Evolutionary conservation across 2,113 vertebrate species (phyloP).

Genomic region (Paradoxurus hermaphroditus): DNA sequence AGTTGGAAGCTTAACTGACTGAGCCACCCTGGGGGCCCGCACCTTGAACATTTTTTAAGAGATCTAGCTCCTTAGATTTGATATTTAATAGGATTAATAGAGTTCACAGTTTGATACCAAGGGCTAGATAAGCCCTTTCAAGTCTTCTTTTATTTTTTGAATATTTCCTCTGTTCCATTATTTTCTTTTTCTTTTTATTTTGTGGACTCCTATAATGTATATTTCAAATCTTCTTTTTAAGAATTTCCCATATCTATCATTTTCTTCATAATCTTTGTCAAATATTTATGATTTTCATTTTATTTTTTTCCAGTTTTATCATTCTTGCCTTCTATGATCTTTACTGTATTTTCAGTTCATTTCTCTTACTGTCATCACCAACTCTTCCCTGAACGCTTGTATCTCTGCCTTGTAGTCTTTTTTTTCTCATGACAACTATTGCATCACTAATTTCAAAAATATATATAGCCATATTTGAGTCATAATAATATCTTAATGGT

Average conservation of each 20-base stretch:
- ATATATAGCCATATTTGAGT: background rate
- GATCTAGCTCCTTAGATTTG: background rate
- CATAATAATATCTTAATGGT: background rate
- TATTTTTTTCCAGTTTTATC: background rate
- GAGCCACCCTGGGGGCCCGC: too few species aligned
- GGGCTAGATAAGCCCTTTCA: background rate
- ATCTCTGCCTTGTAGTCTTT: background rate
- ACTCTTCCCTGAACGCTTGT: background rate
- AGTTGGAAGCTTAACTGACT: too few species aligned
- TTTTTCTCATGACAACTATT: background rate
- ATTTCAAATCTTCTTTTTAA: background rate
- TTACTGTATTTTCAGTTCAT: background rate
- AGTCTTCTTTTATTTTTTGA: background rate
- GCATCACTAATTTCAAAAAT: background rate
- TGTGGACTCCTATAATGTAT: background rate
- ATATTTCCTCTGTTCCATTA: background rate
- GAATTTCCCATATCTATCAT: background rate
- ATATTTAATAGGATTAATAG: background rate
- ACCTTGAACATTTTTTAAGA: background rate
- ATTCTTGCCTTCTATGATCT: background rate
- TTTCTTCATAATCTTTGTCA: background rate
- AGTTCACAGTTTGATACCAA: background rate
- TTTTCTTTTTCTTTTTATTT: background rate
- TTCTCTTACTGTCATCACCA: background rate
- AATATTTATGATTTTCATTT: background rate